A percentile compares a stretch with the other conserved stretches of the same genome.
Evolutionary conservation across 1,140 invertebrate species (phyloP).

Genomic region (Phocides pigmalion): DNA sequence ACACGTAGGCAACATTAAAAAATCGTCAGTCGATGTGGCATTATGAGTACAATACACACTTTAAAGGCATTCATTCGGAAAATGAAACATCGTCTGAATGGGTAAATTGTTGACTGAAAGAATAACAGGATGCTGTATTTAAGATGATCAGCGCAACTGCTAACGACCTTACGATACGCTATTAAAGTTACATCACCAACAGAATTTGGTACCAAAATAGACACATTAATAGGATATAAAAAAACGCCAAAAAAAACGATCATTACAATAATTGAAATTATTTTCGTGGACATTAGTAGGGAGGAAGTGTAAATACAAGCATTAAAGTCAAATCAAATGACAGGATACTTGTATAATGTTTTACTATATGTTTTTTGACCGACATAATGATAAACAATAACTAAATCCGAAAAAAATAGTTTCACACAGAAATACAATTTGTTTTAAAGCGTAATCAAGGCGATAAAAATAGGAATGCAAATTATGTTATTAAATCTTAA

Average conservation of each 20-base stretch:
- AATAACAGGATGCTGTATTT: constrained; percentile 64
- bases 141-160: constrained; percentile 57
- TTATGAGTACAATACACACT: constrained; percentile 2
- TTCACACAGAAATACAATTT: too few species aligned
- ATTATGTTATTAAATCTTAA: too few species aligned
- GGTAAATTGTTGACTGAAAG: constrained; percentile 39
- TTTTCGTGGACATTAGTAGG: neutral
- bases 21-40: neutral
- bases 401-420: too few species aligned
- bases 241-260: constrained; percentile 46
- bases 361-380: too few species aligned
- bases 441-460: too few species aligned
- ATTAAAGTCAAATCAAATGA: too few species aligned
- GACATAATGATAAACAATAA: too few species aligned
- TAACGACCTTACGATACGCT: constrained; percentile 50
- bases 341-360: too few species aligned
- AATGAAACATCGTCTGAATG: constrained; percentile 32
- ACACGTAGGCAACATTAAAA: neutral
- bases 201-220: constrained; percentile 49
- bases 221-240: constrained; percentile 30
- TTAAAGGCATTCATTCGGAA: constrained; percentile 21
- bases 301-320: too few species aligned
- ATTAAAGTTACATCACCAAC: constrained; percentile 46
- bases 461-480: too few species aligned
- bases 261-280: neutral